Evolutionary conservation across 2,113 vertebrate species (phyloP).

Genomic region (Microtus richardsoni): DNA sequence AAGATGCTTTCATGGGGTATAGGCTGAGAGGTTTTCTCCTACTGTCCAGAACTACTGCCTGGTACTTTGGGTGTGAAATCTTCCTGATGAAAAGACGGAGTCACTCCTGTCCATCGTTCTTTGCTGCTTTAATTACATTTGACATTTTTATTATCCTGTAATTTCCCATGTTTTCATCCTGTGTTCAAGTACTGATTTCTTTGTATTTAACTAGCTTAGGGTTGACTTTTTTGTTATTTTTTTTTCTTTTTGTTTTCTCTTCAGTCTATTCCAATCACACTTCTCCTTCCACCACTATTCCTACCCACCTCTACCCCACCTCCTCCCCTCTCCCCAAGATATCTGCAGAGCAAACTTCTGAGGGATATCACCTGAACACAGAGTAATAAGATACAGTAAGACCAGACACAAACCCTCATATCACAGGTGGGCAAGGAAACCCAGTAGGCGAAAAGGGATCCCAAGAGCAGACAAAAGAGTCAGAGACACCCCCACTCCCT

Average conservation of each 20-base stretch:
- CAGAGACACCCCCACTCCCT: not conserved
- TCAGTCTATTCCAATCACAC: not conserved
- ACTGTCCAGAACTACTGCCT: not conserved
- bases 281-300: not conserved
- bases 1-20: not conserved
- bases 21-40: not conserved
- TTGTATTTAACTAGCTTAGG: not conserved
- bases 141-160: not conserved
- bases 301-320: not conserved
- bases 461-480: not conserved
- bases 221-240: not conserved
- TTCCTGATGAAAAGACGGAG: not conserved
- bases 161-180: not conserved
- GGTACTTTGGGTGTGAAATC: not conserved
- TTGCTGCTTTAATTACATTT: slow-evolving; percentile 10
- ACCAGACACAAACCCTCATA: not conserved
- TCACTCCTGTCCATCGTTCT: not conserved
- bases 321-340: not conserved
- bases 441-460: not conserved
- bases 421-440: not conserved
- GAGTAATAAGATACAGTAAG: not conserved
- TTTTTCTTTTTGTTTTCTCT: not conserved
- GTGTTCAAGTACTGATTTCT: not conserved
- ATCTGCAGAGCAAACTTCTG: not conserved
- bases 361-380: not conserved